Base-by-base conservation (phyloP, 2,797 vertebrate genomes). In the Hipposideros larvatus region DNA sequence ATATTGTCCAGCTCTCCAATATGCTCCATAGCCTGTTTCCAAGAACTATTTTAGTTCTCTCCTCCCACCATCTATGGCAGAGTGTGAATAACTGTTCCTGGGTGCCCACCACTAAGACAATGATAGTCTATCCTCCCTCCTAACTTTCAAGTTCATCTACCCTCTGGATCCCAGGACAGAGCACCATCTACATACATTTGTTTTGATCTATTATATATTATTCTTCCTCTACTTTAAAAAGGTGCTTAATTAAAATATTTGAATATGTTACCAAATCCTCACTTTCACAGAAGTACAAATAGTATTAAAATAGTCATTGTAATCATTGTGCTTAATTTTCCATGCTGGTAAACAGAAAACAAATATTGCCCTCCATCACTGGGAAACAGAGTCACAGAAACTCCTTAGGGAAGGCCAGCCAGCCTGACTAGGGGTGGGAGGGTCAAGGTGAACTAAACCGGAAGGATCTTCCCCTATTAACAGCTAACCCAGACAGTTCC, bases 401-500 rank as follows among this genome's bases (percentile, higher is more conserved):
- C 5, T 37, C 73, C 57, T 86, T 46, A 74, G 88, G 74, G n/a
- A 90, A 83, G 65, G 61, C 71, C 15, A 75, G 41, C 48, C 41
- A 75, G 41, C 48, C 41, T 65, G 55, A 41, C 5, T 3, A 8
- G 51, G n/a, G 24, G 1, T 11, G 26, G n/a, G 34, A 19, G 90
- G 79, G 21, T 22, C 75, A 89, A 94, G 87, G 83, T 37, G 80
- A 88, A 90, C 63, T 75, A 37, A 0, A 24, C 48, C 4, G 0
- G 31, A 95, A 82, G 92, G 71, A 70, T 51, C 85, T 77, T 88
- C 28, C 68, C 34, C 34, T 77, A 11, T 79, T 8, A 73, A 84
- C 31, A 55, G 83, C 71, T 93, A 94, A 96, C 77, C 43, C 89
- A 87, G 97, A 78, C 80, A 19, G 51, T 90, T 98, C 93, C 97